phyloP scores from a whole-genome alignment of 2,888 invertebrate genomes.

The Notocelia uddmanniana region DNA sequence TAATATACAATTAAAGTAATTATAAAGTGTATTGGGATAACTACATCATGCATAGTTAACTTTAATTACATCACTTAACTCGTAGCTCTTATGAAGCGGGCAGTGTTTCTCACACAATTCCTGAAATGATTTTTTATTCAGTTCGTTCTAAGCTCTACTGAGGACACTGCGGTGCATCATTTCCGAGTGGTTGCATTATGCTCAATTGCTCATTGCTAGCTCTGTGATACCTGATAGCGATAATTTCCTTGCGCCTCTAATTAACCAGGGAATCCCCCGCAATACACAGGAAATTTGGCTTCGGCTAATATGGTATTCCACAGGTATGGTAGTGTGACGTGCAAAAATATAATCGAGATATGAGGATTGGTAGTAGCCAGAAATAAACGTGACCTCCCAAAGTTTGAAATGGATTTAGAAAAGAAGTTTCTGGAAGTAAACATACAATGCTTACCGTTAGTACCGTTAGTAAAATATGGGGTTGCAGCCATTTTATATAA shows the following conservation, averaged over 20 bases:
- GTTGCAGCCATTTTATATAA: too few relatives aligned
- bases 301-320: too few relatives aligned
- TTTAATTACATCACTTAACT: neutral
- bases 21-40: neutral
- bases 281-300: constrained; percentile 31
- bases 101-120: neutral
- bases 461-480: too few relatives aligned
- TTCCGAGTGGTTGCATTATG: constrained; percentile 17
- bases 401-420: neutral
- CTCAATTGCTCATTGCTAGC: neutral
- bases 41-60: neutral
- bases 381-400: neutral
- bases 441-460: too few relatives aligned
- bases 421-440: too few relatives aligned
- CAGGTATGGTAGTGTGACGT: neutral
- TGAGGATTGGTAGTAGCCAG: neutral
- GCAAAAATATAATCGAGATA: neutral
- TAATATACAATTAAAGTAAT: neutral
- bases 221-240: constrained; percentile 32
- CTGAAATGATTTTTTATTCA: constrained; percentile 5
- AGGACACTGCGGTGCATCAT: constrained; percentile 3
- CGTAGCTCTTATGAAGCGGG: too few relatives aligned
- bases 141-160: too few relatives aligned
- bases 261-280: constrained; percentile 15
- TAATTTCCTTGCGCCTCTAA: constrained; percentile 24